A percentile compares a stretch with the other conserved stretches of the same genome.
Conservation (phyloP, 2,113 vertebrate genomes). For the Ascaphus truei region DNA sequence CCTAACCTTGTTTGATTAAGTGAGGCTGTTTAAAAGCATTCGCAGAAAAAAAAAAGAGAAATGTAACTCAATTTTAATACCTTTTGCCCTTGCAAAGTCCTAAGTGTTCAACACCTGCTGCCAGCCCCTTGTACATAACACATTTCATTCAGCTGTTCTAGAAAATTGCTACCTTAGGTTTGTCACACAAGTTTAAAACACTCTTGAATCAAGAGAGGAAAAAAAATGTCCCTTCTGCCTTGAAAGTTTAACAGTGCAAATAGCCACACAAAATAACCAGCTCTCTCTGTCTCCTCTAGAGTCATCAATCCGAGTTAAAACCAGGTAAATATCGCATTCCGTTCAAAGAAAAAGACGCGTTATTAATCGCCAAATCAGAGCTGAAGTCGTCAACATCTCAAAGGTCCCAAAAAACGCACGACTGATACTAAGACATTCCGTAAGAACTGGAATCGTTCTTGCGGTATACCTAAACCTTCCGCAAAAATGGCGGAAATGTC, state of each 20-base stretch:
- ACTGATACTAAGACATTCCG: too few relatives aligned
- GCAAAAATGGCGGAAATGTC: too few relatives aligned
- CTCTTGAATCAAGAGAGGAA: background rate
- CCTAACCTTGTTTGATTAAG: background rate
- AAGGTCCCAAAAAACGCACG: too few relatives aligned
- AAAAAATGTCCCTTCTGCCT: background rate
- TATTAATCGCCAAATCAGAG: too few relatives aligned
- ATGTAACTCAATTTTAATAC: constrained; percentile 8
- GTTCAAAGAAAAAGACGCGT: too few relatives aligned
- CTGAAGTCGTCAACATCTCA: too few relatives aligned
- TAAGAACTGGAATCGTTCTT: too few relatives aligned
- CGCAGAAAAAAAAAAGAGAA: constrained; percentile 13
- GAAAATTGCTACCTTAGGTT: constrained; percentile 8
- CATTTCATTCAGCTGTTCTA: background rate
- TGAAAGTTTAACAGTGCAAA: background rate
- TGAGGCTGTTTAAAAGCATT: constrained; percentile 1
- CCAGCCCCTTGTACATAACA: background rate
- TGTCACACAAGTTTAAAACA: background rate
- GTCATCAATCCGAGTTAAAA: constrained; percentile 5
- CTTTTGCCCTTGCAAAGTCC: constrained; percentile 12
- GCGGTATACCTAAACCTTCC: too few relatives aligned
- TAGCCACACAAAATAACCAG: background rate
- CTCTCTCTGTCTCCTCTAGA: too few relatives aligned
- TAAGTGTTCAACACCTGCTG: constrained; percentile 11
- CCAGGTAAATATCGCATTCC: too few relatives aligned